phyloP scores from a whole-genome alignment of 1,140 invertebrate genomes.

The Trachymyrmex cornetzi region DNA sequence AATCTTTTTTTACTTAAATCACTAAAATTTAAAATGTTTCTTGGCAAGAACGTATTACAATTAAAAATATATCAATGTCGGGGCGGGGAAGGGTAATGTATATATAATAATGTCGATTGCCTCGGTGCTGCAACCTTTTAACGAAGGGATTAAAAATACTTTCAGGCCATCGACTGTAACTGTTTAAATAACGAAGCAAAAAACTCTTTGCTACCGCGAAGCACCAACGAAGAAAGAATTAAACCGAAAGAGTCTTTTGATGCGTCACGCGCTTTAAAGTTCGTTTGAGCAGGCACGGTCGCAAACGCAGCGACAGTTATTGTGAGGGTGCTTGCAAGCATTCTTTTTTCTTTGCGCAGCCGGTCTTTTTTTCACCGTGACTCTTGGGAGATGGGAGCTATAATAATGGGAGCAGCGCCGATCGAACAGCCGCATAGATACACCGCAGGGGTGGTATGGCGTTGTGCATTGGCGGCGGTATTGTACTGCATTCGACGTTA shows the following conservation, averaged over 20 bases:
- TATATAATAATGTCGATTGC: background rate
- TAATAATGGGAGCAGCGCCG: constrained; percentile 30
- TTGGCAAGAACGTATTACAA: background rate
- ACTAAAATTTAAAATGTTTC: background rate
- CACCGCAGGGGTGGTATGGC: background rate
- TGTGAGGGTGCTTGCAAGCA: constrained; percentile 1
- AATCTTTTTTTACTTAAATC: too few species aligned
- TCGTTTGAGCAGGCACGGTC: constrained; percentile 8
- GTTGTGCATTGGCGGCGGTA: background rate
- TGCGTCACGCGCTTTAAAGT: constrained; percentile 2
- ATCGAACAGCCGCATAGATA: constrained; percentile 37
- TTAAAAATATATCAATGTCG: background rate
- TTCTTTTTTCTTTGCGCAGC: background rate
- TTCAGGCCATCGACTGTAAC: background rate
- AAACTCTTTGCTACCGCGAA: background rate
- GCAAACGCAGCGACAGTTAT: constrained; percentile 32
- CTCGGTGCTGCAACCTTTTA: background rate
- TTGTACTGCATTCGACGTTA: constrained; percentile 58
- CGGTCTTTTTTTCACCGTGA: constrained; percentile 4
- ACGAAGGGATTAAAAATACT: constrained; percentile 1
- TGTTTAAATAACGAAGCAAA: constrained; percentile 27
- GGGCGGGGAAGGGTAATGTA: background rate
- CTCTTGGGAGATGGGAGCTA: constrained; percentile 3
- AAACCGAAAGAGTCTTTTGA: constrained; percentile 35
- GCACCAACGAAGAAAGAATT: constrained; percentile 17